Evolutionary conservation across 2,113 vertebrate species (phyloP).

Genomic region (Caranx melampygus): DNA sequence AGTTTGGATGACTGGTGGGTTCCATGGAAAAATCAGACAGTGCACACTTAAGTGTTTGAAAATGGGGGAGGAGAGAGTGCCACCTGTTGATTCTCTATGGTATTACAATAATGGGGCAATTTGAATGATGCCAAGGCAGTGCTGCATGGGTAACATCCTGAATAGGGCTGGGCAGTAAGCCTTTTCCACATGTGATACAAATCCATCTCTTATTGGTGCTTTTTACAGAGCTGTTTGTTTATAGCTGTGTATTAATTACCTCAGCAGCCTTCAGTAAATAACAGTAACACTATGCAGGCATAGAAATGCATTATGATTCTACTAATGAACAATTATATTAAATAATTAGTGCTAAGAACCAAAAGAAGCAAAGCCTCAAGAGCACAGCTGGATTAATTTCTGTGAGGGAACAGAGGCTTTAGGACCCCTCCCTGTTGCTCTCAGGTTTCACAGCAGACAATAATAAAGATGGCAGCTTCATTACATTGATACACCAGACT

Average conservation of each 20-base stretch:
- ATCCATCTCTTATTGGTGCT: neutral
- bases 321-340: neutral
- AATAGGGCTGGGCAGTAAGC: neutral
- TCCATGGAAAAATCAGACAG: neutral
- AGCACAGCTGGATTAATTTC: neutral
- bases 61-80: slow-evolving; percentile 50
- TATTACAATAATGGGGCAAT: slow-evolving; percentile 37
- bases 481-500: neutral
- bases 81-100: slow-evolving; percentile 64
- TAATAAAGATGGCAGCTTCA: neutral
- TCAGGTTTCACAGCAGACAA: neutral
- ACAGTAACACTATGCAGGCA: too few species aligned
- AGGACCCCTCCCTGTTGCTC: neutral
- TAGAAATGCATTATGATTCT: too few species aligned
- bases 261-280: too few species aligned
- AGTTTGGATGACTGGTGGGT: neutral
- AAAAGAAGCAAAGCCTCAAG: neutral
- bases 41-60: neutral
- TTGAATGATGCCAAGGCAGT: neutral
- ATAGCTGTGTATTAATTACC: too few species aligned
- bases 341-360: neutral
- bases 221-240: neutral
- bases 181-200: neutral
- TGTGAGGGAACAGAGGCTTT: neutral
- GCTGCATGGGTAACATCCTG: neutral